phyloP scores from a whole-genome alignment of 2,797 vertebrate genomes.

The Antrozous pallidus region DNA sequence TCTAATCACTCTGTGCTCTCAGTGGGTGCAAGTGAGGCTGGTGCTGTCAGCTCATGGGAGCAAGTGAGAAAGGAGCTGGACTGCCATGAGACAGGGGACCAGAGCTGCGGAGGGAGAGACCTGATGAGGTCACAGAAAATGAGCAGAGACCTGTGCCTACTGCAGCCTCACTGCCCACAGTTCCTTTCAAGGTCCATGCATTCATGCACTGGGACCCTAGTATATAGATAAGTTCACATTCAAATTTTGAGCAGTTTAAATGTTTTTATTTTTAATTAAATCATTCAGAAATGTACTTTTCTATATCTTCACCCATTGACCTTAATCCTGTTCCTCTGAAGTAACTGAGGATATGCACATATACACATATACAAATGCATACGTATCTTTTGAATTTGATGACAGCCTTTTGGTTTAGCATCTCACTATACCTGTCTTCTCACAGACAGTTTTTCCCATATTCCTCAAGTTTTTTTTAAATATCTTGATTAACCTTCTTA shows the following conservation, averaged over 20 bases:
- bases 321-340: background rate
- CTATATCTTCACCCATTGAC: background rate
- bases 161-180: too few relatives aligned
- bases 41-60: too few relatives aligned
- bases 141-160: too few relatives aligned
- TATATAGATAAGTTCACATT: background rate
- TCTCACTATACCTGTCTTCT: background rate
- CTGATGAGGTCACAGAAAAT: too few relatives aligned
- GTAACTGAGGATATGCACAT: background rate
- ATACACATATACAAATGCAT: background rate
- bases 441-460: background rate
- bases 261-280: background rate
- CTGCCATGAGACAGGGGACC: too few relatives aligned
- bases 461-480: background rate
- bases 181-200: too few relatives aligned
- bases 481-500: background rate
- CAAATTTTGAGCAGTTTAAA: background rate
- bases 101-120: too few relatives aligned
- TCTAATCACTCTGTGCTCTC: too few relatives aligned
- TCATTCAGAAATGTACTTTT: background rate
- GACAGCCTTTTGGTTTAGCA: background rate
- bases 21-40: too few relatives aligned
- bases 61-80: too few relatives aligned
- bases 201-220: too few relatives aligned
- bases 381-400: background rate